phyloP scores from a whole-genome alignment of 2,113 vertebrate species.

The Mixornis gularis region DNA sequence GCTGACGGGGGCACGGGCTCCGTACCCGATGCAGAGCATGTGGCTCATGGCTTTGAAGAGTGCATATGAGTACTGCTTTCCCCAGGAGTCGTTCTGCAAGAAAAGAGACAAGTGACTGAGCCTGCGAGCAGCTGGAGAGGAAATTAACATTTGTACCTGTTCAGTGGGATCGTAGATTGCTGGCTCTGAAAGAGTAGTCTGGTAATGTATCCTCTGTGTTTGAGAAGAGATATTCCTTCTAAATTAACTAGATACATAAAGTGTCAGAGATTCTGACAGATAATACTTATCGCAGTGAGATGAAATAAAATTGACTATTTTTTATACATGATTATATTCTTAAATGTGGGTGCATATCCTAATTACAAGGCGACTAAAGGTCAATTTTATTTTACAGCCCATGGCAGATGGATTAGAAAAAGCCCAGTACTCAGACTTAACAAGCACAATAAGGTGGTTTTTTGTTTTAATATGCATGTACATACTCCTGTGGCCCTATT shows the following conservation, averaged over 20 bases:
- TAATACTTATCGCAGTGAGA: not conserved
- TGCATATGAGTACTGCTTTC: conserved; percentile 96
- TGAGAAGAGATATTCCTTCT: not conserved
- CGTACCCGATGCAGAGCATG: conserved; percentile 98
- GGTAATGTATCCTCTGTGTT: conserved; percentile 29
- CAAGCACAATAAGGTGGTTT: not conserved
- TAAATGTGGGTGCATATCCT: not conserved
- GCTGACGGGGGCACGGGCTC: conserved; percentile 92
- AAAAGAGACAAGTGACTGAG: conserved; percentile 39
- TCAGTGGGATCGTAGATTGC: conserved; percentile 5
- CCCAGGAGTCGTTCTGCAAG: conserved; percentile 95
- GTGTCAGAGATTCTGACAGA: not conserved
- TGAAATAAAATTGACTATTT: not conserved
- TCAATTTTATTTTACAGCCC: not conserved
- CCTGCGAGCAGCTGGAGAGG: not conserved
- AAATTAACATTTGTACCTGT: not conserved
- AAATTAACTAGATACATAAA: conserved; percentile 5
- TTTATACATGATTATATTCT: not conserved
- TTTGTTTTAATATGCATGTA: not conserved
- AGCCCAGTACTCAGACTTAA: not conserved
- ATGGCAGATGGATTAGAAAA: not conserved
- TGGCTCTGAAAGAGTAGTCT: conserved; percentile 25
- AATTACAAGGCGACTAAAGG: not conserved
- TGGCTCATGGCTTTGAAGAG: conserved; percentile 99
- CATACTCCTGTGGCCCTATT: not conserved